These are phyloP conservation scores for Ylistrum balloti DNA, from an alignment of 1,140 invertebrate species.

Conservation along the genomic window DNA sequence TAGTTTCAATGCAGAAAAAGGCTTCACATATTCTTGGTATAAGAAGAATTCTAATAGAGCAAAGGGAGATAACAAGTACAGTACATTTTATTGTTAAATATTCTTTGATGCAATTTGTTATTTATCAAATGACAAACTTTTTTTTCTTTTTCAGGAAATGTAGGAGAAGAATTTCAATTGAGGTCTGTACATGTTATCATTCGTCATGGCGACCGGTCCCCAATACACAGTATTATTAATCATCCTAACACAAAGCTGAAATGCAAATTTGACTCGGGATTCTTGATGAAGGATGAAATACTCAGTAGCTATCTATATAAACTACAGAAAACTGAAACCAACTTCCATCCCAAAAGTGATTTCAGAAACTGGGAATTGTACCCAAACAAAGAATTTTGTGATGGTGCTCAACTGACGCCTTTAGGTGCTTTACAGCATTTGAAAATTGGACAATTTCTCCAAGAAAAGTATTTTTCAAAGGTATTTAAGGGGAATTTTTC, in stretches of 20 bases:
- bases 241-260: constrained; percentile 87
- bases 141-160: constrained; percentile 82
- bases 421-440: constrained; percentile 89
- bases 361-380: constrained; percentile 92
- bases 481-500: constrained; percentile 82
- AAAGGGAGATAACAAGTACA: neutral
- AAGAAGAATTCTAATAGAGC: too few relatives aligned
- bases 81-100: neutral
- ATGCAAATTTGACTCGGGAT: constrained; percentile 85
- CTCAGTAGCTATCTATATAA: constrained; percentile 64
- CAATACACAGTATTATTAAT: constrained; percentile 90
- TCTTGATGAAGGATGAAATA: constrained; percentile 67
- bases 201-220: constrained; percentile 93
- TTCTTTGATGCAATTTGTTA: too few relatives aligned
- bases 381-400: constrained; percentile 86
- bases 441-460: constrained; percentile 88
- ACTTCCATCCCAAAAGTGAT: constrained; percentile 85
- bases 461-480: constrained; percentile 87
- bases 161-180: constrained; percentile 87
- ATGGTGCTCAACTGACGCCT: constrained; percentile 88
- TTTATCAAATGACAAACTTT: too few relatives aligned
- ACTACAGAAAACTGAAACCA: constrained; percentile 56
- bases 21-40: too few relatives aligned
- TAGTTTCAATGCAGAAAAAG: too few relatives aligned
- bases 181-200: constrained; percentile 91